Conservation (phyloP, 2,888 invertebrate genomes). For the Netelia inedita region DNA sequence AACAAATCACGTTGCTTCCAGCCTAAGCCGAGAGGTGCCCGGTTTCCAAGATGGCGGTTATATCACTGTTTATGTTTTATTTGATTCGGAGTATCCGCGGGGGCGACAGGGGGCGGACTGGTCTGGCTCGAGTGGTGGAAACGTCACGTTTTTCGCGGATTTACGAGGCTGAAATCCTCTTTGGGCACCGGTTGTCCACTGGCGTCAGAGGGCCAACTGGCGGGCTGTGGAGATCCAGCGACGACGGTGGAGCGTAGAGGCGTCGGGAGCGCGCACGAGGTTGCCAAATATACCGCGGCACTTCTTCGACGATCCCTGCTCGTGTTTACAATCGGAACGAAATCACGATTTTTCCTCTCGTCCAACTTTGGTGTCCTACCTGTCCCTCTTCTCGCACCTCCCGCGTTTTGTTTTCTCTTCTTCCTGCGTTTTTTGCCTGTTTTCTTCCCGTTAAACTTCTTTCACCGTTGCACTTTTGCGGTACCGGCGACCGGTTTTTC, state of each 20-base stretch:
- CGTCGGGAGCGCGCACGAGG: conserved; percentile 75
- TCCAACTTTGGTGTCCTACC: background rate
- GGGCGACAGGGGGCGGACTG: background rate
- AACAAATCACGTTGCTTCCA: background rate
- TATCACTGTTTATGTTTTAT: background rate
- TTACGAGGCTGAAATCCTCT: background rate
- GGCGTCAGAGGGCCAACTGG: conserved; percentile 36
- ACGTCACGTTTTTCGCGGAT: background rate
- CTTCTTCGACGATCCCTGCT: conserved; percentile 48
- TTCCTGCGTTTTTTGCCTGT: background rate
- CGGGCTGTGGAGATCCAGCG: conserved; percentile 72
- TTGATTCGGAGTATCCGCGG: background rate
- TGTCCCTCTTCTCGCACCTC: background rate
- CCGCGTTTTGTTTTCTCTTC: background rate
- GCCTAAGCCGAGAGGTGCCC: background rate
- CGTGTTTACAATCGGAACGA: conserved; percentile 36
- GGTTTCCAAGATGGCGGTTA: background rate
- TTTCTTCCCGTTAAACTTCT: conserved; percentile 44
- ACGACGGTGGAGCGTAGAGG: conserved; percentile 78
- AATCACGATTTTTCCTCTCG: background rate
- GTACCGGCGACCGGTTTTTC: conserved; percentile 65
- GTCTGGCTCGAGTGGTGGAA: background rate
- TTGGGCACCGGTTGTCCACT: background rate
- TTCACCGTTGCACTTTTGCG: conserved; percentile 43
- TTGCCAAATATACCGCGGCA: conserved; percentile 85